Conservation (phyloP, 2,888 invertebrate species). For the Sarcophaga caerulescens region DNA sequence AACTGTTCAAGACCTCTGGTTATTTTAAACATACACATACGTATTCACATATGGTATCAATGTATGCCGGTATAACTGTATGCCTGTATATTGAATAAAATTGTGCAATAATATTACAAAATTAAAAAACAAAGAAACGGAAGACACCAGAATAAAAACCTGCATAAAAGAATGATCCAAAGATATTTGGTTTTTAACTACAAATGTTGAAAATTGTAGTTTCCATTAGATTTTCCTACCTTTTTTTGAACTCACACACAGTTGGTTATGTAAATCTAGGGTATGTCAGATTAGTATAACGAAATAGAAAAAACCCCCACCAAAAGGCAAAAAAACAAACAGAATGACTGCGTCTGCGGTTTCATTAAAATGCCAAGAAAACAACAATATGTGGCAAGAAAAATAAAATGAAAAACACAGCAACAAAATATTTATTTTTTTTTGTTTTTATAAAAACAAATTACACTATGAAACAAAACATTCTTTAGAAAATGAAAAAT, state of each 20-base stretch:
- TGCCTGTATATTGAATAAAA: constrained; percentile 28
- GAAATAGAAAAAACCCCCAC: no score
- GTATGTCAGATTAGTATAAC: background rate
- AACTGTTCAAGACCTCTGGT: background rate
- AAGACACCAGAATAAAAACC: constrained; percentile 3
- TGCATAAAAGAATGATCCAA: constrained; percentile 5
- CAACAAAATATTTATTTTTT: background rate
- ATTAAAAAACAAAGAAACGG: constrained; percentile 29
- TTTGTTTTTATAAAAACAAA: constrained; percentile 39
- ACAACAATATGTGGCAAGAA: constrained; percentile 62
- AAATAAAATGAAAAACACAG: constrained; percentile 33
- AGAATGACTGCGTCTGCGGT: constrained; percentile 67
- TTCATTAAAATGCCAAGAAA: constrained; percentile 69
- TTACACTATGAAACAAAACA: constrained; percentile 47
- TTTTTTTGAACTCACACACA: background rate
- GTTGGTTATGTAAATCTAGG: background rate
- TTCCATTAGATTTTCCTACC: constrained; percentile 25
- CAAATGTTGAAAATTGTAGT: constrained; percentile 16
- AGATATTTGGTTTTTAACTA: constrained; percentile 44
- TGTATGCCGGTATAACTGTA: background rate
- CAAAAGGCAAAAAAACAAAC: no score
- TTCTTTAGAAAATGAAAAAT: constrained; percentile 2
- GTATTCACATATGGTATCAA: background rate
- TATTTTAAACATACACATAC: background rate
- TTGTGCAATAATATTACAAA: constrained; percentile 41